Conservation (phyloP, 2,113 vertebrate genomes). For the Galeopterus variegatus region DNA sequence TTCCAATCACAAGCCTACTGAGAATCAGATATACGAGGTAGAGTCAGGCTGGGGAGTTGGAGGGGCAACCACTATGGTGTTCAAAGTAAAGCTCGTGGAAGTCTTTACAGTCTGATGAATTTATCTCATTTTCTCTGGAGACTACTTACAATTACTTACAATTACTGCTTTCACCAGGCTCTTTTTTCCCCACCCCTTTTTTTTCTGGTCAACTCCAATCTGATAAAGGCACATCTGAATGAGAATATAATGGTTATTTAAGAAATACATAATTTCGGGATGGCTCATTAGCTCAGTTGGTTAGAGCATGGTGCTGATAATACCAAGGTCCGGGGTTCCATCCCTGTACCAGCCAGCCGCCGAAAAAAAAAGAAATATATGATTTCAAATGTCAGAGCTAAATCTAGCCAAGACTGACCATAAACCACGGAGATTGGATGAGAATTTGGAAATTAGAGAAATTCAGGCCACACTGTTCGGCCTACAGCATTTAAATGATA, state of each 20-base stretch:
- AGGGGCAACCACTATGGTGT: neutral
- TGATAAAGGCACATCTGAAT: neutral
- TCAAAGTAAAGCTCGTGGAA: neutral
- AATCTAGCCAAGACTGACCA: slow-evolving; percentile 8
- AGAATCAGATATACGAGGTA: neutral
- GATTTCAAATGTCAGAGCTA: slow-evolving; percentile 36
- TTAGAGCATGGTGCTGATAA: no score
- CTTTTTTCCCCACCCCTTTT: neutral
- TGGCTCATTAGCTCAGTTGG: no score
- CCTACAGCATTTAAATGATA: neutral
- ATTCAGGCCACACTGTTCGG: neutral
- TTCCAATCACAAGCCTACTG: neutral
- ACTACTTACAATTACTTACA: neutral
- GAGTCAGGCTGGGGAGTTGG: neutral
- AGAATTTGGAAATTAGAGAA: slow-evolving; percentile 45
- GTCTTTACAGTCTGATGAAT: neutral
- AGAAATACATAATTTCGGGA: neutral
- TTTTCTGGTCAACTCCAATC: neutral
- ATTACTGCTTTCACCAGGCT: neutral
- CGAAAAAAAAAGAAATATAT: neutral
- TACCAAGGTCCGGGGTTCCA: no score
- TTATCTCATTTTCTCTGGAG: slow-evolving; percentile 12
- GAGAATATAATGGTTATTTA: neutral
- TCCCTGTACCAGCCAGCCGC: no score
- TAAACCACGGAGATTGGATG: neutral